A percentile compares a stretch with the other conserved stretches of the same genome.
Conservation (phyloP, 2,113 vertebrate genomes). For the Dipodomys ordii region DNA sequence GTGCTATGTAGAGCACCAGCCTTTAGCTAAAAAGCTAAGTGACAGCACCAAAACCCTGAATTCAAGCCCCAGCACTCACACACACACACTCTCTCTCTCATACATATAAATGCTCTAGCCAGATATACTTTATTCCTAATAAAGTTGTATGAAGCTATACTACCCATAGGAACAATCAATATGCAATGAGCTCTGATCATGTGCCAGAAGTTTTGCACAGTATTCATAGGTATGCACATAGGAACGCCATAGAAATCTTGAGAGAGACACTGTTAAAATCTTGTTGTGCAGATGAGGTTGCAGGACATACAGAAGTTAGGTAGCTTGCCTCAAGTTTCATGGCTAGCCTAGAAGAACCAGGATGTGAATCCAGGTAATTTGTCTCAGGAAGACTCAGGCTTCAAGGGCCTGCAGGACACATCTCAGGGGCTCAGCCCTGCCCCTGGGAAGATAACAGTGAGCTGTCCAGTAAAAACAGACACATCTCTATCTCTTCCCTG, state of each 20-base stretch:
- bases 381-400: not conserved
- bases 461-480: conserved; percentile 28
- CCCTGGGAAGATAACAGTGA: not conserved
- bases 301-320: not conserved
- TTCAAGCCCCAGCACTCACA: no score
- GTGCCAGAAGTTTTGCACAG: not conserved
- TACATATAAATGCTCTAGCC: not conserved
- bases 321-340: not conserved
- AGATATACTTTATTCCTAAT: not conserved
- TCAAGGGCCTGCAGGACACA: not conserved
- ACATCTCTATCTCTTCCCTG: conserved; percentile 42
- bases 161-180: not conserved
- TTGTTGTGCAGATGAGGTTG: not conserved
- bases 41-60: no score
- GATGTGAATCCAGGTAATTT: not conserved
- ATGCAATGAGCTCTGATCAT: not conserved
- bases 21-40: no score
- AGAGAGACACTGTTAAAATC: not conserved
- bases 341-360: not conserved
- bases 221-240: rapidly evolving
- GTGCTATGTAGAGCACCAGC: no score
- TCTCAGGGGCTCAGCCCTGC: not conserved
- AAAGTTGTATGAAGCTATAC: not conserved
- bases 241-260: not conserved
- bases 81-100: no score